A percentile compares a stretch with the other conserved stretches of the same genome.
phyloP scores from a whole-genome alignment of 2,113 vertebrate genomes.

The Ailurus styani region DNA sequence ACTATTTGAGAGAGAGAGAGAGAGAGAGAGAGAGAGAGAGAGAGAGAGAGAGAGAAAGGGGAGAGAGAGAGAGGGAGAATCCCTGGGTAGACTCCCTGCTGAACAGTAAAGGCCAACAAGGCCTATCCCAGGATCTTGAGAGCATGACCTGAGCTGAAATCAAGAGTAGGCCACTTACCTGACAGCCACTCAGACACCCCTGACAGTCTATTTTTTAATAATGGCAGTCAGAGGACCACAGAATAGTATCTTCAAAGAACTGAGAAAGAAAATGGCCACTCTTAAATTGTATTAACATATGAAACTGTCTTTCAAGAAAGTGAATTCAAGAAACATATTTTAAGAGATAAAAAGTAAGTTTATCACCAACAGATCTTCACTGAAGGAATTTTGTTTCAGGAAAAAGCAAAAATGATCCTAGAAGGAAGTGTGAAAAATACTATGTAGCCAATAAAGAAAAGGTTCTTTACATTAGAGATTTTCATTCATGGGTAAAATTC shows the following conservation, averaged over 20 bases:
- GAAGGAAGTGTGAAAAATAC: background rate
- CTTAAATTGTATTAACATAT: background rate
- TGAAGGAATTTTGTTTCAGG: background rate
- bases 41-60: background rate
- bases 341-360: background rate
- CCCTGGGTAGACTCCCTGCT: background rate
- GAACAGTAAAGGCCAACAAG: background rate
- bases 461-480: background rate
- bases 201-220: background rate
- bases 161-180: background rate
- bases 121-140: background rate
- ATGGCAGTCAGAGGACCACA: background rate
- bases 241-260: background rate
- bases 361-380: background rate
- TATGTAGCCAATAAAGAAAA: background rate
- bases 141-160: background rate
- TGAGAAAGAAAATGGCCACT: background rate
- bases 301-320: constrained; percentile 20
- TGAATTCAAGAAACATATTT: background rate
- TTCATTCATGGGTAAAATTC: background rate
- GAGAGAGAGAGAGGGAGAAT: background rate
- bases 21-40: background rate
- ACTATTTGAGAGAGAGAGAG: background rate
- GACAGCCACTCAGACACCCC: background rate
- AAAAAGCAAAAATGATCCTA: background rate